These are phyloP conservation scores for Megalops atlanticus DNA, from an alignment of 2,113 vertebrate species.

Conservation along the genomic window DNA sequence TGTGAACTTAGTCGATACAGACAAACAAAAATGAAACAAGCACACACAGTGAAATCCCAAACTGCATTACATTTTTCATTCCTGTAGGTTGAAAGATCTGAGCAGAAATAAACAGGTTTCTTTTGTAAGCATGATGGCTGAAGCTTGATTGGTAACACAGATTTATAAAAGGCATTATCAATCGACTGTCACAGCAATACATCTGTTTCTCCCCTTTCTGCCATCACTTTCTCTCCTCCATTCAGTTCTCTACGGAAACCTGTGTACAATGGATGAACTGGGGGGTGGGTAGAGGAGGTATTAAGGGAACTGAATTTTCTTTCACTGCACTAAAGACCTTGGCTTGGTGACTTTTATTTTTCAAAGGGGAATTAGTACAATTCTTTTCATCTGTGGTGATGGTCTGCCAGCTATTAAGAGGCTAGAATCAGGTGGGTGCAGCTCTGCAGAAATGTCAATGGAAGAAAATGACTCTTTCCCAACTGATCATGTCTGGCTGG, in stretches of 20 bases:
- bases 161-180: constrained; percentile 24
- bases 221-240: not conserved
- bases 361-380: not conserved
- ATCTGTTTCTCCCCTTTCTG: constrained; percentile 4
- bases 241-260: not conserved
- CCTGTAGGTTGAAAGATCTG: too few relatives aligned
- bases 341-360: constrained; percentile 23
- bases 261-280: not conserved
- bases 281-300: not conserved
- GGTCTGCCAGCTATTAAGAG: constrained; percentile 26
- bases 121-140: not conserved
- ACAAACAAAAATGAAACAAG: not conserved
- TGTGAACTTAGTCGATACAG: not conserved
- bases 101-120: too few relatives aligned
- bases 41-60: not conserved
- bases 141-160: not conserved
- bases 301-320: constrained; percentile 2
- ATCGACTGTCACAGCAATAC: not conserved
- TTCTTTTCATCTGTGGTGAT: constrained; percentile 15
- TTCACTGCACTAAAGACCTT: constrained; percentile 21
- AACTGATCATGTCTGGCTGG: not conserved
- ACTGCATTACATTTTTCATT: too few relatives aligned
- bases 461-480: constrained; percentile 18
- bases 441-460: constrained; percentile 17
- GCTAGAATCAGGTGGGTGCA: not conserved